Conservation (phyloP, 2,113 vertebrate genomes). For the Vidua chalybeata region DNA sequence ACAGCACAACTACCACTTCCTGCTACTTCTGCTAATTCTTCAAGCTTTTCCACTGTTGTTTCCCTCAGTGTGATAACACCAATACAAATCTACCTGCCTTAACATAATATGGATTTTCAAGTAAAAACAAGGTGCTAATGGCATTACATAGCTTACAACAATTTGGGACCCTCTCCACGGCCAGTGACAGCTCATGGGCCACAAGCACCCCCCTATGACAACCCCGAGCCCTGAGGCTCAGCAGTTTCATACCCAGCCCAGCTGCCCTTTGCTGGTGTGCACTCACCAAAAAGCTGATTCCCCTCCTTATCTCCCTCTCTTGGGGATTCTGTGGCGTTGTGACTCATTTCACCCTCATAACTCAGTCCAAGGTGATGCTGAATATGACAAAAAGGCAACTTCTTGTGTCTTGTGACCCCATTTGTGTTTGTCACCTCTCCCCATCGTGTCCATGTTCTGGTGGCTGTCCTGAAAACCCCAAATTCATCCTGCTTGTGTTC, state of each 20-base stretch:
- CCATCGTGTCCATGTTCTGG: neutral
- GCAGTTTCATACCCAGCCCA: neutral
- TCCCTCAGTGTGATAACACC: neutral
- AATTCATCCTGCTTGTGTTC: neutral
- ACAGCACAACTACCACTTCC: neutral
- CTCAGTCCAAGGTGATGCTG: neutral
- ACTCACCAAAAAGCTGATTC: neutral
- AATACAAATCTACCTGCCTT: neutral
- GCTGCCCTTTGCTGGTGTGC: neutral
- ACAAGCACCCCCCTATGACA: neutral
- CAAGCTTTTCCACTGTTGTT: neutral
- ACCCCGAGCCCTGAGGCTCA: accelerated
- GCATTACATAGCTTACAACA: neutral
- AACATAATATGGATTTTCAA: accelerated
- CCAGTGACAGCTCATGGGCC: accelerated
- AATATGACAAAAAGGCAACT: neutral
- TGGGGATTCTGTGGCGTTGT: accelerated
- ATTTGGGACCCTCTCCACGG: neutral
- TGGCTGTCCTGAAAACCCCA: neutral
- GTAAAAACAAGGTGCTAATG: accelerated
- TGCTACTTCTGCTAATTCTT: neutral
- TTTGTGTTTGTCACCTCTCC: neutral
- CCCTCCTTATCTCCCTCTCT: neutral
- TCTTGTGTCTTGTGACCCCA: neutral
- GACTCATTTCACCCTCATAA: neutral